Conservation (phyloP, 2,797 vertebrate genomes). For the Thamnophis elegans region DNA sequence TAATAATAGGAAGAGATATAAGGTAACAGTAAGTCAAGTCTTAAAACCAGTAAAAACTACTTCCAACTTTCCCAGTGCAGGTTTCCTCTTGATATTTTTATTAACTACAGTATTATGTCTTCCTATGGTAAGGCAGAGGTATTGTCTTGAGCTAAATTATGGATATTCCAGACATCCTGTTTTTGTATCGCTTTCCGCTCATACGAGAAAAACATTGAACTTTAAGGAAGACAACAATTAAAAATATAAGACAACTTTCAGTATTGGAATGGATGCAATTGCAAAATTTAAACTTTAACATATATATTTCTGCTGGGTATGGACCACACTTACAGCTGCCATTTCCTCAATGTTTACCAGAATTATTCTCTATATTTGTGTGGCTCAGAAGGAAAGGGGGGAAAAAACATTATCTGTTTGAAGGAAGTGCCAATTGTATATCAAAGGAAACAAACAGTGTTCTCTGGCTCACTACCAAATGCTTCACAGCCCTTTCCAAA, state of each 20-base stretch:
- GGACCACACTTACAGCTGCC: neutral
- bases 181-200: neutral
- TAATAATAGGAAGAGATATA: neutral
- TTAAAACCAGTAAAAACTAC: neutral
- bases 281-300: neutral
- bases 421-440: neutral
- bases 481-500: neutral
- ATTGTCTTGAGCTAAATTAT: constrained; percentile 33
- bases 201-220: neutral
- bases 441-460: constrained; percentile 21
- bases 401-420: neutral
- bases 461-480: constrained; percentile 21
- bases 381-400: constrained; percentile 34
- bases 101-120: neutral
- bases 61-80: neutral
- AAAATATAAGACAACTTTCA: neutral
- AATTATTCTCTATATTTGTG: neutral
- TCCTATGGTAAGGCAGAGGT: neutral
- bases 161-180: constrained; percentile 10
- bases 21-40: too few relatives aligned
- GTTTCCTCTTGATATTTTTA: neutral
- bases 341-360: constrained; percentile 19
- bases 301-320: neutral
- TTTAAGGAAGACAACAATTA: neutral
- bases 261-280: neutral